Percentiles rank a stretch among this genome's conserved stretches.
These are phyloP conservation scores for Diploscapter pachys DNA, from an alignment of 1,140 invertebrate species.

Conservation along the genomic window DNA sequence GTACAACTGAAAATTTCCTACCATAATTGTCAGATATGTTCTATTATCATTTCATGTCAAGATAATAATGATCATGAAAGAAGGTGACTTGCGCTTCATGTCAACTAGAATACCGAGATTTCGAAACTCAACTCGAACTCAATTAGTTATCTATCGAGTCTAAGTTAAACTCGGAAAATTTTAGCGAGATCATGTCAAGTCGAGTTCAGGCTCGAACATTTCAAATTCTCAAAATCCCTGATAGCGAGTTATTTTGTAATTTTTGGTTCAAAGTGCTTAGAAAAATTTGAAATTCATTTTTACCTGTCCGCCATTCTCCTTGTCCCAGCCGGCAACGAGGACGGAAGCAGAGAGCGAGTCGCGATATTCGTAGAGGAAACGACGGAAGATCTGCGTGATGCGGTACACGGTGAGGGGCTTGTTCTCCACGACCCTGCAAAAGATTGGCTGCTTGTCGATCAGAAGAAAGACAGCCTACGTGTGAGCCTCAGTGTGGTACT, in stretches of 20 bases:
- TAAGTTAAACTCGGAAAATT: too few relatives aligned
- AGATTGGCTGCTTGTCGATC: slow-evolving; percentile 37
- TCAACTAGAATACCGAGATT: background rate
- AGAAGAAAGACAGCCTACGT: slow-evolving; percentile 62
- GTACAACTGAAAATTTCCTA: slow-evolving; percentile 70
- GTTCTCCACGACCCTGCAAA: slow-evolving; percentile 74
- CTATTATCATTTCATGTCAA: slow-evolving; percentile 12
- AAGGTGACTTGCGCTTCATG: too few relatives aligned
- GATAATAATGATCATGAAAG: background rate
- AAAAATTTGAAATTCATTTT: slow-evolving; percentile 55
- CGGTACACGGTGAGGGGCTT: slow-evolving; percentile 79
- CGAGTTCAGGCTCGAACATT: slow-evolving; percentile 10
- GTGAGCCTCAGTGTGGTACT: slow-evolving; percentile 81
- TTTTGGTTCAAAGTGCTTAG: background rate
- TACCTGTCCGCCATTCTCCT: slow-evolving; percentile 73
- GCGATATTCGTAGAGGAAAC: slow-evolving; percentile 91
- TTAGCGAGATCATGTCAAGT: too few relatives aligned
- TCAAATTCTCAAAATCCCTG: slow-evolving; percentile 16
- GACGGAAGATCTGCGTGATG: slow-evolving; percentile 84
- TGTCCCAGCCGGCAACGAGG: slow-evolving; percentile 83
- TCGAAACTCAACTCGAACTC: background rate
- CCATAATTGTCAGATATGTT: slow-evolving; percentile 51
- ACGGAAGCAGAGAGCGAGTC: slow-evolving; percentile 86
- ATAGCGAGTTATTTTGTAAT: too few relatives aligned
- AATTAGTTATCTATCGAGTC: background rate